These are phyloP conservation scores for Isoperla grammatica DNA, from an alignment of 2,888 invertebrate genomes.

Conservation along the genomic window DNA sequence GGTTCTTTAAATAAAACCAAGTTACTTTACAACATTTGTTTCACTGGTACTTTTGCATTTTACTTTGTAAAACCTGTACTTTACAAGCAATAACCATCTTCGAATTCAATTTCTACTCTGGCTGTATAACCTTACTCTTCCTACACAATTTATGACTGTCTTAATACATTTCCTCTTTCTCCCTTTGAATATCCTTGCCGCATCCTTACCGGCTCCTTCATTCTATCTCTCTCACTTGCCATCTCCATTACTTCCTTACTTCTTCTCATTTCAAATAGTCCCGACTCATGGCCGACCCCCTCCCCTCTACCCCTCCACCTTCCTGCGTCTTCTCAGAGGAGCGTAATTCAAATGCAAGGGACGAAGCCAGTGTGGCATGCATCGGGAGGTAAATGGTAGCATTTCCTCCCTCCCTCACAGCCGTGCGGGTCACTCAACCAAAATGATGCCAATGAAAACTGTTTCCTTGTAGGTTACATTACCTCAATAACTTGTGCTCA, in stretches of 20 bases:
- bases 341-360: constrained; percentile 22
- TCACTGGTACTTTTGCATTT: not conserved
- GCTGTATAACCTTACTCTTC: constrained; percentile 17
- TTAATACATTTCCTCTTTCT: constrained; percentile 23
- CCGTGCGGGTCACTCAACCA: too few species aligned
- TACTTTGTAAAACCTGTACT: constrained; percentile 3
- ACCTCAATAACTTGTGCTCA: too few species aligned
- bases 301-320: not conserved
- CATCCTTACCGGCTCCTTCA: constrained; percentile 6
- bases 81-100: constrained; percentile 17
- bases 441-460: too few species aligned
- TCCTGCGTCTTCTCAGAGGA: not conserved
- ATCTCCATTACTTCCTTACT: constrained; percentile 7
- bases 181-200: constrained; percentile 16
- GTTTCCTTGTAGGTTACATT: too few species aligned
- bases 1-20: too few species aligned
- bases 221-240: not conserved
- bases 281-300: not conserved
- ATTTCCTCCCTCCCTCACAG: not conserved
- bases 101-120: constrained; percentile 23
- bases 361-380: constrained; percentile 18
- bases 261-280: constrained; percentile 17
- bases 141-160: constrained; percentile 20
- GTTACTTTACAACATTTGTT: too few species aligned
- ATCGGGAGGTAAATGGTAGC: constrained; percentile 15